phyloP scores from a whole-genome alignment of 2,113 vertebrate genomes.

The Nanorana parkeri region DNA sequence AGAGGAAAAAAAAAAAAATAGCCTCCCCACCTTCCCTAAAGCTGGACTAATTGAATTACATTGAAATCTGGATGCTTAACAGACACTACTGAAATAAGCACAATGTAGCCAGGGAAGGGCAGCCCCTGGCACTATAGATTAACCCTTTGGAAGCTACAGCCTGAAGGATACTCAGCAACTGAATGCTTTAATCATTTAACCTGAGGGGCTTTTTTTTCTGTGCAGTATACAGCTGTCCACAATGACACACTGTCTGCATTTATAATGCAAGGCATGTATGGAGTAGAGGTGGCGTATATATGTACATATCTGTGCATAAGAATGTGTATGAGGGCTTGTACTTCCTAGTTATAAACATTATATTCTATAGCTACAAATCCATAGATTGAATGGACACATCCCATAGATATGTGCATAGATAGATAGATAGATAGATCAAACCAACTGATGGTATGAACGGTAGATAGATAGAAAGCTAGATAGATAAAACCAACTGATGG shows the following conservation, averaged over 20 bases:
- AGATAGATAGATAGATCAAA: slow-evolving; percentile 2
- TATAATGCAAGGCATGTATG: background rate
- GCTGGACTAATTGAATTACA: slow-evolving; percentile 91
- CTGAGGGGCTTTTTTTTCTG: background rate
- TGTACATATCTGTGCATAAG: background rate
- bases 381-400: no score
- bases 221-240: background rate
- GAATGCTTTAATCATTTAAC: background rate
- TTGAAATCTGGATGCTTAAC: slow-evolving; percentile 66
- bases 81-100: slow-evolving; percentile 58
- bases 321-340: no score
- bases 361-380: no score
- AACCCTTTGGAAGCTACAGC: slow-evolving; percentile 66
- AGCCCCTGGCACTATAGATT: slow-evolving; percentile 42
- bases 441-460: background rate
- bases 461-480: slow-evolving; percentile 4
- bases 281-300: background rate
- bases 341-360: background rate
- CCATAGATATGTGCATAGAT: no score
- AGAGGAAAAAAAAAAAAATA: slow-evolving; percentile 58
- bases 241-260: background rate
- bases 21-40: slow-evolving; percentile 76
- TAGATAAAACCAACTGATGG: background rate
- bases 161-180: background rate
- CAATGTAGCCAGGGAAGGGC: slow-evolving; percentile 33